phyloP scores from a whole-genome alignment of 2,888 invertebrate species.

The Aspidiotus rigidus region DNA sequence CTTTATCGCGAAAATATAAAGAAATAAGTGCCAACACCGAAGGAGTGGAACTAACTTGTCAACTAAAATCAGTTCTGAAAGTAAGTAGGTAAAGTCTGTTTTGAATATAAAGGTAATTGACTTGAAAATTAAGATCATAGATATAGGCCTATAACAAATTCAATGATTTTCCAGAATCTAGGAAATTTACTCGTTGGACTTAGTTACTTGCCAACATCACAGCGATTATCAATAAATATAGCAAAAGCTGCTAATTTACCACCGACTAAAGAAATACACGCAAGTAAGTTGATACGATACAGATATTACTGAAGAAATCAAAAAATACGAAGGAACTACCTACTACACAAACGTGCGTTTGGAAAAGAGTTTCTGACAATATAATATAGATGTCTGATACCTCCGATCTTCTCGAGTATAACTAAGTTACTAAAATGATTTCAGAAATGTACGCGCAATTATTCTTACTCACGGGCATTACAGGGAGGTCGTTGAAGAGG shows the following conservation, averaged over 20 bases:
- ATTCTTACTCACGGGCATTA: constrained; percentile 21
- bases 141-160: background rate
- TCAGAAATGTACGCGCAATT: constrained; percentile 25
- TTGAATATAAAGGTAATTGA: no score
- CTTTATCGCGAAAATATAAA: constrained; percentile 22
- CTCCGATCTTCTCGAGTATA: background rate
- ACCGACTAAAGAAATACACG: constrained; percentile 10
- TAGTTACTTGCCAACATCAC: constrained; percentile 30
- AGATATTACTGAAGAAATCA: background rate
- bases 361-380: no score
- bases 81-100: background rate
- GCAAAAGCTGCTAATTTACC: constrained; percentile 25
- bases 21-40: constrained; percentile 12
- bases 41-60: constrained; percentile 17
- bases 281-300: constrained; percentile 12
- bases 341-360: no score
- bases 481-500: constrained; percentile 22
- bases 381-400: no score
- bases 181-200: constrained; percentile 30
- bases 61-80: constrained; percentile 20
- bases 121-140: background rate
- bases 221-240: constrained; percentile 24
- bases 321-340: no score
- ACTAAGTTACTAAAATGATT: background rate
- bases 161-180: constrained; percentile 13